Conservation (phyloP, 2,113 vertebrate genomes). For the Synchiropus splendidus region DNA sequence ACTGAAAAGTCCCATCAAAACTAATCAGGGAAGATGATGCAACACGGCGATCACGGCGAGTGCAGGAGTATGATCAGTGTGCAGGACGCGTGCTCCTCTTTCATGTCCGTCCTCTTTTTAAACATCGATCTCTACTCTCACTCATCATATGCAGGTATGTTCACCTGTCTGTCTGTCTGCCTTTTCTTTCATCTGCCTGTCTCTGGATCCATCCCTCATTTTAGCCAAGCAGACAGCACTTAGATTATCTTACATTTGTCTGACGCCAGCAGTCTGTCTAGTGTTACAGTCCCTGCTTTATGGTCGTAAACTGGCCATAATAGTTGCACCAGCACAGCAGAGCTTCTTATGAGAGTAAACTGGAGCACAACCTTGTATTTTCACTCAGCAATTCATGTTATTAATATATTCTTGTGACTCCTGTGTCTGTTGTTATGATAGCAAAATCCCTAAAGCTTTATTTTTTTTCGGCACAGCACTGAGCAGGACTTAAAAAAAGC, state of each 20-base stretch:
- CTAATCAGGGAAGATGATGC: too few species aligned
- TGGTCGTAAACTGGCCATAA: conserved; percentile 25
- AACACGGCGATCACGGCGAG: too few species aligned
- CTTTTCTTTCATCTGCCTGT: conserved; percentile 2
- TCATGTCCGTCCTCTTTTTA: neutral
- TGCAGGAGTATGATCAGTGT: neutral
- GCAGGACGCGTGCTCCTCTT: neutral
- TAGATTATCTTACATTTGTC: conserved; percentile 49
- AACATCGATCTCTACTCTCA: neutral
- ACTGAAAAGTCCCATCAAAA: too few species aligned
- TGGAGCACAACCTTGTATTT: conserved; percentile 8
- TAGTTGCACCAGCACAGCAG: conserved; percentile 13
- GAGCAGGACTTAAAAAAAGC: conserved; percentile 38
- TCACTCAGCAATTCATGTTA: conserved; percentile 1
- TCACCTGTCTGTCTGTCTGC: conserved; percentile 4
- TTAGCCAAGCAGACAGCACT: conserved; percentile 49
- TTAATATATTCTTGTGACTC: too few species aligned
- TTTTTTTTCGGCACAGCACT: conserved; percentile 30
- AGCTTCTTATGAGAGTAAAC: conserved; percentile 3
- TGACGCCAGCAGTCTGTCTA: conserved; percentile 49
- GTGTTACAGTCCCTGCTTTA: conserved; percentile 34
- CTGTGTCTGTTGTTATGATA: too few species aligned
- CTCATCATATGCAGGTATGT: neutral
- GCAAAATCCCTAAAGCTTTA: neutral
- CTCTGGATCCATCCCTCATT: conserved; percentile 15